phyloP scores from a whole-genome alignment of 2,797 vertebrate genomes.

The Selene dorsalis region DNA sequence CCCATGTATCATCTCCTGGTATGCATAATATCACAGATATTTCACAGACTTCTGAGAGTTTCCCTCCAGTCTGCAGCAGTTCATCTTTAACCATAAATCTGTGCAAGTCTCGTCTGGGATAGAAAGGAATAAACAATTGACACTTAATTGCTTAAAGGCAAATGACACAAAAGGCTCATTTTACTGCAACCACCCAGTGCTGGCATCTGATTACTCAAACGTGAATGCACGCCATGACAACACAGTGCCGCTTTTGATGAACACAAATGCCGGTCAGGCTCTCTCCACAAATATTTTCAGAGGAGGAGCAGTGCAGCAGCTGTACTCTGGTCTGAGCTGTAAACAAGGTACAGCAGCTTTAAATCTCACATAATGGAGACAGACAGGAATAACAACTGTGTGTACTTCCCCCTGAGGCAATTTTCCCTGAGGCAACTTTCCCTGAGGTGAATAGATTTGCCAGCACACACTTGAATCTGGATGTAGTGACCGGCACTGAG shows the following conservation, averaged over 20 bases:
- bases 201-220: constrained; percentile 56
- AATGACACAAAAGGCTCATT: constrained; percentile 57
- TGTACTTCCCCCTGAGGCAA: constrained; percentile 53
- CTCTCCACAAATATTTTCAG: constrained; percentile 54
- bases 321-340: constrained; percentile 63
- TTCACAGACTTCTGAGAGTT: constrained; percentile 36
- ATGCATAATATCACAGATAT: constrained; percentile 10
- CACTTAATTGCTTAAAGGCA: constrained; percentile 66
- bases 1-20: constrained; percentile 39
- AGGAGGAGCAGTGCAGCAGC: constrained; percentile 48
- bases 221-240: constrained; percentile 32
- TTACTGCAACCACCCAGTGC: constrained; percentile 41
- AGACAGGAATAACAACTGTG: constrained; percentile 63
- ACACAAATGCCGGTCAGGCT: constrained; percentile 37
- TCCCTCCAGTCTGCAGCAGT: constrained; percentile 24
- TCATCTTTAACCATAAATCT: constrained; percentile 51
- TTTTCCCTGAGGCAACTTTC: constrained; percentile 68
- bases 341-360: constrained; percentile 70
- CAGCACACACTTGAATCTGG: constrained; percentile 63
- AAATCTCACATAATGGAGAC: constrained; percentile 72
- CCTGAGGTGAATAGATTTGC: constrained; percentile 77
- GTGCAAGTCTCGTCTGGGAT: constrained; percentile 41
- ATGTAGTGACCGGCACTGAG: constrained; percentile 60
- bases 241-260: constrained; percentile 56
- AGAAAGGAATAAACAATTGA: constrained; percentile 44